Conservation (phyloP, 2,797 vertebrate species). For the Manis pentadactyla region DNA sequence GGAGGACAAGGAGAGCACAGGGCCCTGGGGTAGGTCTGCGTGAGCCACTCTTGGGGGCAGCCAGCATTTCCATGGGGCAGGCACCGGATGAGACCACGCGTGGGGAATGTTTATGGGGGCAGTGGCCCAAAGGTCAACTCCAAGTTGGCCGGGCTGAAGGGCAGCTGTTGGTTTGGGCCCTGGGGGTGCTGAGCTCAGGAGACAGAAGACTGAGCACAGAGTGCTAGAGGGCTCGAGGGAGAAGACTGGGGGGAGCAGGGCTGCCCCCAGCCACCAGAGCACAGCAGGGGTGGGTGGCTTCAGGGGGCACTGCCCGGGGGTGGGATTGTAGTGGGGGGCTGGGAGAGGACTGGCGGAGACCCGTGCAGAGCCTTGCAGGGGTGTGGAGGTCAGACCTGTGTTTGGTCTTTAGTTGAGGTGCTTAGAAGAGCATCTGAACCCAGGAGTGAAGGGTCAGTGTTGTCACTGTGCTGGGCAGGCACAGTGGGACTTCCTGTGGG, state of each 20-base stretch:
- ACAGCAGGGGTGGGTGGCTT: fast-evolving
- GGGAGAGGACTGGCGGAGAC: neutral
- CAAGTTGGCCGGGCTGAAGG: neutral
- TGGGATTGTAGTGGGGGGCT: neutral
- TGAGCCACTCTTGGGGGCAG: too few species aligned
- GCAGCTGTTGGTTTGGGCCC: neutral
- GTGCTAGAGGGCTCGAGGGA: fast-evolving
- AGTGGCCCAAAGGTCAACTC: neutral
- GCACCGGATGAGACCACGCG: too few species aligned
- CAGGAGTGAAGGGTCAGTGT: fast-evolving
- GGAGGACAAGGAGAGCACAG: neutral
- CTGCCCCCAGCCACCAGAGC: too few species aligned
- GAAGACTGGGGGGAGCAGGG: too few species aligned
- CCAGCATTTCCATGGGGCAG: neutral
- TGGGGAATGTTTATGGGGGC: too few species aligned
- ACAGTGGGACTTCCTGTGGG: neutral
- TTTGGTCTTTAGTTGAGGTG: neutral
- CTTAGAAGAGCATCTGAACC: neutral
- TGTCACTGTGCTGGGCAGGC: too few species aligned
- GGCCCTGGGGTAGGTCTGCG: fast-evolving
- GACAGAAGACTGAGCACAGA: neutral
- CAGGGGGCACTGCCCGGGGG: neutral
- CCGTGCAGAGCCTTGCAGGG: neutral
- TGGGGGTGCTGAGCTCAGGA: neutral
- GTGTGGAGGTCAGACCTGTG: fast-evolving